These are phyloP conservation scores for Cheilosia pagana DNA, from an alignment of 2,888 invertebrate genomes.

Conservation along the genomic window DNA sequence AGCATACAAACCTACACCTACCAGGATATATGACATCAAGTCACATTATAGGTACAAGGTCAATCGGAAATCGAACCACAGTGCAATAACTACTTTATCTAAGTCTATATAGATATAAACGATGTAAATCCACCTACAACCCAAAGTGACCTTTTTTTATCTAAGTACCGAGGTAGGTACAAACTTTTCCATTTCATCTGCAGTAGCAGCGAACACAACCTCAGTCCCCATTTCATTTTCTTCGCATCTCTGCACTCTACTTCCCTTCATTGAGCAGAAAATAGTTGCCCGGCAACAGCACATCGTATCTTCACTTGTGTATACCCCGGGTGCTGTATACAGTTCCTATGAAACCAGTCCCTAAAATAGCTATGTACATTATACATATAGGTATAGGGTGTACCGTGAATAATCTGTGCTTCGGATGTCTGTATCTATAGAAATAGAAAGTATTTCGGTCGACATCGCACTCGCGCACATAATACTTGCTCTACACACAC, in stretches of 20 bases:
- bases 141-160: too few relatives aligned
- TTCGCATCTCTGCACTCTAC: neutral
- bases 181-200: too few relatives aligned
- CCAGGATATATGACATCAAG: too few relatives aligned
- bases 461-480: constrained; percentile 33
- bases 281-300: constrained; percentile 33
- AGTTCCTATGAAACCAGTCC: constrained; percentile 63
- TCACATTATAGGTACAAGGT: too few relatives aligned
- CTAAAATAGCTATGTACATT: neutral
- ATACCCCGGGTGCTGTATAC: constrained; percentile 58
- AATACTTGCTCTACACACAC: constrained; percentile 41
- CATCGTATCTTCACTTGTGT: constrained; percentile 4
- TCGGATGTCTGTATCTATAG: neutral
- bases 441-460: constrained; percentile 13
- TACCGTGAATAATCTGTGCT: neutral
- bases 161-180: too few relatives aligned
- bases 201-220: too few relatives aligned
- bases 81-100: too few relatives aligned
- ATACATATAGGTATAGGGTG: neutral
- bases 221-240: too few relatives aligned
- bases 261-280: neutral
- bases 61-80: too few relatives aligned
- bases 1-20: too few relatives aligned
- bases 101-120: too few relatives aligned
- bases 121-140: too few relatives aligned